Conservation (phyloP, 2,797 vertebrate species). For the Coilia nasus region DNA sequence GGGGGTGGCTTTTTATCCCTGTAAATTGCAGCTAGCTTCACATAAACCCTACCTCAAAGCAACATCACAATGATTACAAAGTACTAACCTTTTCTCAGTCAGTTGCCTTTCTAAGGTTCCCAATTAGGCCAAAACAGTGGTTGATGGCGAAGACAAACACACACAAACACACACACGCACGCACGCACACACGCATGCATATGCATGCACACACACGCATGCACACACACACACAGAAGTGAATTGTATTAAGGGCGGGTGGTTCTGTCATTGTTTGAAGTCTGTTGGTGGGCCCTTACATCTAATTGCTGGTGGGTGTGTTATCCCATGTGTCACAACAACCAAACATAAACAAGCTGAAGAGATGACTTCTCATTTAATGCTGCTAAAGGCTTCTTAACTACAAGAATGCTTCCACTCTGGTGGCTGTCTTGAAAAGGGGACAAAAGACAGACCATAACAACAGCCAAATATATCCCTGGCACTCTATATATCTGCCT, state of each 20-base stretch:
- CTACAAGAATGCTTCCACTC: neutral
- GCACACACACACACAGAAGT: too few relatives aligned
- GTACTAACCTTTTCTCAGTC: neutral
- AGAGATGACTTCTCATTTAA: neutral
- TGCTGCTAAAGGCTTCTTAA: neutral
- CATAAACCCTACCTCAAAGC: neutral
- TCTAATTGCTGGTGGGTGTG: neutral
- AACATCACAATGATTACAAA: neutral
- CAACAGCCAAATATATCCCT: neutral
- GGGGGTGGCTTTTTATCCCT: neutral
- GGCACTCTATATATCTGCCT: too few relatives aligned
- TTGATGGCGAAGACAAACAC: slow-evolving; percentile 12
- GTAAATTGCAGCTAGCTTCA: neutral
- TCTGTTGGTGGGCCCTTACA: neutral
- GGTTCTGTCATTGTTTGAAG: slow-evolving; percentile 20
- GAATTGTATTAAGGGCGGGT: neutral
- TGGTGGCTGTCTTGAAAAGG: neutral
- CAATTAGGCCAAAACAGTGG: neutral
- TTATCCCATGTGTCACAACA: slow-evolving; percentile 17
- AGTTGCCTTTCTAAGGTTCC: neutral
- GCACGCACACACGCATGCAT: neutral
- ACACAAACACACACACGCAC: neutral
- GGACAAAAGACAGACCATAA: neutral
- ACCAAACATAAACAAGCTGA: neutral
- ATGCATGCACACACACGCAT: neutral